A percentile compares a stretch with the other conserved stretches of the same genome.
phyloP scores from a whole-genome alignment of 2,113 vertebrate species.

The Pedetes capensis region DNA sequence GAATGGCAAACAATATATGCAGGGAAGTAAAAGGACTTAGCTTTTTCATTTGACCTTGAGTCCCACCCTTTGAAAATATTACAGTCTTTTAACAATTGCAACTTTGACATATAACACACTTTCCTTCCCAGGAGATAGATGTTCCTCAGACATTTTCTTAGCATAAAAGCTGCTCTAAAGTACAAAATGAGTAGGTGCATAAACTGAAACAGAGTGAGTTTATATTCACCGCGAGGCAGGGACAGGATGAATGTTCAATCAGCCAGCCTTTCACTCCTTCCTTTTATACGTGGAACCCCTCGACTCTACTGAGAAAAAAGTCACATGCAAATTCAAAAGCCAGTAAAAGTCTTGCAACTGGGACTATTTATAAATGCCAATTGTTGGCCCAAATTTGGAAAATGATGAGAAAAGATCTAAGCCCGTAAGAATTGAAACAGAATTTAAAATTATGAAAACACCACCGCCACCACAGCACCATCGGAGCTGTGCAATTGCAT shows the following conservation, averaged over 20 bases:
- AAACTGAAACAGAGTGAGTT: slow-evolving; percentile 56
- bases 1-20: slow-evolving; percentile 63
- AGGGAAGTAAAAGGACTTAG: slow-evolving; percentile 61
- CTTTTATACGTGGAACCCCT: not conserved
- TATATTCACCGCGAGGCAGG: slow-evolving; percentile 39
- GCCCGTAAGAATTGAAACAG: not conserved
- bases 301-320: slow-evolving; percentile 7
- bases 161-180: slow-evolving; percentile 66
- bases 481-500: not conserved
- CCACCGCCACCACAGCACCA: no score
- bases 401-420: not conserved
- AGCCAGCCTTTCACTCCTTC: not conserved
- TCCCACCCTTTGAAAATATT: slow-evolving; percentile 72
- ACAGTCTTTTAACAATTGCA: slow-evolving; percentile 63
- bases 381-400: not conserved
- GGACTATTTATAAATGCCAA: not conserved
- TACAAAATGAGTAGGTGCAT: slow-evolving; percentile 69
- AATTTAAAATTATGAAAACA: not conserved
- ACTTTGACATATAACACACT: slow-evolving; percentile 65
- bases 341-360: not conserved
- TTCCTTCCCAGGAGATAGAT: slow-evolving; percentile 70
- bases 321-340: slow-evolving; percentile 2
- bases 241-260: slow-evolving; percentile 24
- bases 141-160: slow-evolving; percentile 68
- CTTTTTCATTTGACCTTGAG: slow-evolving; percentile 74